These are phyloP conservation scores for Caenorhabditis inopinata DNA, from an alignment of 1,140 invertebrate genomes.

Conservation along the genomic window DNA sequence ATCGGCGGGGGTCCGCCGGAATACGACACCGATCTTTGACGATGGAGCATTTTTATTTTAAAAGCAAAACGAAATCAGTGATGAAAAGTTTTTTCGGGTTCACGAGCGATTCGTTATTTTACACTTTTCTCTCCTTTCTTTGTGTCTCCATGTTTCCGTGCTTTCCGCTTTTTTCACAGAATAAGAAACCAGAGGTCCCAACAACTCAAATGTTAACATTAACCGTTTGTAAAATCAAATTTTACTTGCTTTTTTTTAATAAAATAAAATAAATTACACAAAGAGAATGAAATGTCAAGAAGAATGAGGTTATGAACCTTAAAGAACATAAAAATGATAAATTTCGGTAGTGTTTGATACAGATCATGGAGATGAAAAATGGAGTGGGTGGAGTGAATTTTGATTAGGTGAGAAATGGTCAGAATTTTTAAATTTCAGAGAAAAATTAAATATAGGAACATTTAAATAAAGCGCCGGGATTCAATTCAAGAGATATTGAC, in stretches of 20 bases:
- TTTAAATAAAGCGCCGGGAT: background rate
- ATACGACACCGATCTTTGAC: background rate
- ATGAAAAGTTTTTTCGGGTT: background rate
- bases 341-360: too few species aligned
- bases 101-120: background rate
- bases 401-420: background rate
- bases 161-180: background rate
- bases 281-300: background rate
- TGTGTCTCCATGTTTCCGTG: background rate
- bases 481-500: background rate
- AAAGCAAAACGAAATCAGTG: too few species aligned
- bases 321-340: too few species aligned
- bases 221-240: too few species aligned
- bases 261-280: too few species aligned
- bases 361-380: background rate
- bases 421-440: background rate
- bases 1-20: background rate
- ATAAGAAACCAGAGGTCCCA: background rate
- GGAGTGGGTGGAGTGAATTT: too few species aligned
- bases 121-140: background rate
- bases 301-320: too few species aligned
- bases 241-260: too few species aligned
- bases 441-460: background rate
- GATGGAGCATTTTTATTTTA: slow-evolving; percentile 16
- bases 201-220: too few species aligned